A percentile compares a stretch with the other conserved stretches of the same genome.
phyloP scores from a whole-genome alignment of 2,888 invertebrate genomes.

The Agrilus cyanescens region DNA sequence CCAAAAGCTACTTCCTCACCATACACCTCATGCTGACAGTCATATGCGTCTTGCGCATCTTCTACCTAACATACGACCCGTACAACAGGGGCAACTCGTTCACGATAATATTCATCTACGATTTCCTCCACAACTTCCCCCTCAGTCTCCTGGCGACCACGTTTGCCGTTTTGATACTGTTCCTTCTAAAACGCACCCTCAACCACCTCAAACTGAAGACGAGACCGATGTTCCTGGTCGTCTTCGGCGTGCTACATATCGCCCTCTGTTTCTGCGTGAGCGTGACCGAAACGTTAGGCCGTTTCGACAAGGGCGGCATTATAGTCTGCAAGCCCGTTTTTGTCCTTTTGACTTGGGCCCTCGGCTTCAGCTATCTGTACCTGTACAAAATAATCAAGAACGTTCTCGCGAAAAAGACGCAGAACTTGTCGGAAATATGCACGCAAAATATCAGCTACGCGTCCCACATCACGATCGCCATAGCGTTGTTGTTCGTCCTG shows the following conservation, averaged over 20 bases:
- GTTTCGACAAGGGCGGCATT: slow-evolving; percentile 36
- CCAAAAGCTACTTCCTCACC: slow-evolving; percentile 78
- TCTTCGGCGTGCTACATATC: slow-evolving; percentile 68
- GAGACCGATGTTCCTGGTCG: slow-evolving; percentile 64
- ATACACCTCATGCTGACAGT: slow-evolving; percentile 72
- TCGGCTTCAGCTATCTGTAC: slow-evolving; percentile 77
- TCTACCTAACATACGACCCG: slow-evolving; percentile 83
- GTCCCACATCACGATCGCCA: slow-evolving; percentile 79
- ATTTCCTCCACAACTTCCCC: slow-evolving; percentile 72
- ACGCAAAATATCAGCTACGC: slow-evolving; percentile 71
- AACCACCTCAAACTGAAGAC: slow-evolving; percentile 53
- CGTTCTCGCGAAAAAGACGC: slow-evolving; percentile 62
- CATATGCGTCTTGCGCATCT: slow-evolving; percentile 70
- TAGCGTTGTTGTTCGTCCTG: slow-evolving; percentile 71
- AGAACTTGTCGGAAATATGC: slow-evolving; percentile 67
- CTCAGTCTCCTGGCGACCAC: slow-evolving; percentile 82
- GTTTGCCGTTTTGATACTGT: slow-evolving; percentile 77
- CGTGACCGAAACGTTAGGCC: slow-evolving; percentile 50
- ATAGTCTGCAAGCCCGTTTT: slow-evolving; percentile 77
- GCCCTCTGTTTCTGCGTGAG: slow-evolving; percentile 72
- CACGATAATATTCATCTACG: slow-evolving; percentile 59
- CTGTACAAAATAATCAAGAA: slow-evolving; percentile 68
- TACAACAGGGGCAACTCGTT: slow-evolving; percentile 78
- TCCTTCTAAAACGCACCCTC: slow-evolving; percentile 68
- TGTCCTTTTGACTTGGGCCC: slow-evolving; percentile 69